phyloP scores from a whole-genome alignment of 2,888 invertebrate genomes.

The Thelaira solivaga region DNA sequence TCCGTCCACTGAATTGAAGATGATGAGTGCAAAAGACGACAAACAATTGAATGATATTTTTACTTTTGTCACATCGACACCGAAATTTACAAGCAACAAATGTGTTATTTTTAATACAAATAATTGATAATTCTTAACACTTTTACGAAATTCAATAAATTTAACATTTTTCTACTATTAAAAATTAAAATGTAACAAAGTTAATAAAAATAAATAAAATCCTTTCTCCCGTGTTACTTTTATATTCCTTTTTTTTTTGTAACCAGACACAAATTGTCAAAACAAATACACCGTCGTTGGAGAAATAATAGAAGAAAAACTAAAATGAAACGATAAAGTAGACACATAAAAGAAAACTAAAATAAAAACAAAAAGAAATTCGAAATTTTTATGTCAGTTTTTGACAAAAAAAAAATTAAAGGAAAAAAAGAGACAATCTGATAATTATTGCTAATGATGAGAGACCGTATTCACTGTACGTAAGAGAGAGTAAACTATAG shows the following conservation, averaged over 20 bases:
- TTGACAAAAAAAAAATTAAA: background rate
- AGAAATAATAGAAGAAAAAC: constrained; percentile 35
- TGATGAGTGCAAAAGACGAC: constrained; percentile 27
- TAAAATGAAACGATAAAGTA: constrained; percentile 53
- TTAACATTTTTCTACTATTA: background rate
- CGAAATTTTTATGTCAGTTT: constrained; percentile 28
- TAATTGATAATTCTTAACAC: background rate
- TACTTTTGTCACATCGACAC: constrained; percentile 27
- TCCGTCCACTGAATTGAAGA: background rate
- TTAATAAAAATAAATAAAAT: constrained; percentile 41
- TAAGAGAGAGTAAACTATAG: background rate
- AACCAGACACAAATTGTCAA: constrained; percentile 40
- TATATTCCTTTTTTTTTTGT: constrained; percentile 12
- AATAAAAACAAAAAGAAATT: constrained; percentile 45
- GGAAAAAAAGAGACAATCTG: background rate
- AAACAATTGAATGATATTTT: constrained; percentile 15
- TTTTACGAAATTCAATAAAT: background rate
- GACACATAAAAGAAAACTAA: constrained; percentile 55
- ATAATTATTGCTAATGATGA: too few relatives aligned
- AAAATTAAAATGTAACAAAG: constrained; percentile 24
- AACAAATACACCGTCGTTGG: constrained; percentile 25
- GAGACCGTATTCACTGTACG: too few relatives aligned
- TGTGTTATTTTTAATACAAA: background rate
- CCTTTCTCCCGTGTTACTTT: constrained; percentile 38
- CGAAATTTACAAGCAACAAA: constrained; percentile 15